phyloP scores from a whole-genome alignment of 2,113 vertebrate species.

The Oophaga pumilio region DNA sequence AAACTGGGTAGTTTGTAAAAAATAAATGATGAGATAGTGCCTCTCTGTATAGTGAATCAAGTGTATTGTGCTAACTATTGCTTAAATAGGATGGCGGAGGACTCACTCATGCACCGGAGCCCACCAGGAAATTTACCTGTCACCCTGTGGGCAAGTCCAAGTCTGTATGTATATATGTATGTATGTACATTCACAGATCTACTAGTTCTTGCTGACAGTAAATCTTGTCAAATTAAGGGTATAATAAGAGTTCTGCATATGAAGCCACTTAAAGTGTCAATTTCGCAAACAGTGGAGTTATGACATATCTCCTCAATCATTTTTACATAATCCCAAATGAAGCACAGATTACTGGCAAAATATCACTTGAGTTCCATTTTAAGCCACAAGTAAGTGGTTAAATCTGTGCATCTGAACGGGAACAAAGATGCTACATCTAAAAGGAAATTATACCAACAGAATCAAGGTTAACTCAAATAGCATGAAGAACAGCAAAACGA shows the following conservation, averaged over 20 bases:
- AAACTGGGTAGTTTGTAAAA: too few species aligned
- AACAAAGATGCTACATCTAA: neutral
- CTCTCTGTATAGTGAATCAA: too few species aligned
- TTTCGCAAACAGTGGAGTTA: neutral
- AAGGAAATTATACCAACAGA: neutral
- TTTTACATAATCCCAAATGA: neutral
- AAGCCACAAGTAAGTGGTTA: neutral
- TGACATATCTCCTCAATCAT: neutral
- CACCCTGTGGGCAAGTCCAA: neutral
- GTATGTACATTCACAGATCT: neutral
- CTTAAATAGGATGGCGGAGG: too few species aligned
- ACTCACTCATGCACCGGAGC: too few species aligned
- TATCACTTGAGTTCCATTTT: neutral
- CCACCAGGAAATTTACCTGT: too few species aligned
- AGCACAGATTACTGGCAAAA: neutral
- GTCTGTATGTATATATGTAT: neutral
- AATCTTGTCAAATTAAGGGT: neutral
- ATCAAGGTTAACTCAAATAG: neutral
- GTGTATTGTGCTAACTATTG: too few species aligned
- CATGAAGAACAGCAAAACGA: conserved; percentile 1
- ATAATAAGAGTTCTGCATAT: neutral
- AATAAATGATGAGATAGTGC: too few species aligned
- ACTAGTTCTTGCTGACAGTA: neutral
- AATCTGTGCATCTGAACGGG: neutral
- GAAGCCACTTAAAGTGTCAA: neutral